phyloP scores from a whole-genome alignment of 2,888 invertebrate genomes.

The Caradrina kadenii region DNA sequence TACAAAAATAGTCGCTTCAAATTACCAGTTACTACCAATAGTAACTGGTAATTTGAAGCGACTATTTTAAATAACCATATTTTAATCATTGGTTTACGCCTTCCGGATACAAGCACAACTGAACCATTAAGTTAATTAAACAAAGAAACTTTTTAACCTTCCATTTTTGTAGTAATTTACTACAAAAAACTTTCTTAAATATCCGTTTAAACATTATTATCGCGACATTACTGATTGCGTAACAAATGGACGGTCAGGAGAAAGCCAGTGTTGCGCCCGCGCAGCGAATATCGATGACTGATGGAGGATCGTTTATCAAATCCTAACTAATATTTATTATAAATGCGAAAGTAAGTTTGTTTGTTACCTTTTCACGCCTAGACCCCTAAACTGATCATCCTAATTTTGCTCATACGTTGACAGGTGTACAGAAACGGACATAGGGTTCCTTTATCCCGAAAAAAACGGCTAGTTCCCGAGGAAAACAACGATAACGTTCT shows the following conservation, averaged over 20 bases:
- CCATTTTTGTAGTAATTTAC: constrained; percentile 17
- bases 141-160: constrained; percentile 7
- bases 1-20: not conserved
- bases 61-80: too few relatives aligned
- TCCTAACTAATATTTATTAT: not conserved
- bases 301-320: constrained; percentile 43
- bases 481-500: too few relatives aligned
- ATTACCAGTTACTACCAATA: not conserved
- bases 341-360: too few relatives aligned
- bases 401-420: too few relatives aligned
- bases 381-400: too few relatives aligned
- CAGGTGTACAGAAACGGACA: too few relatives aligned
- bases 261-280: constrained; percentile 56
- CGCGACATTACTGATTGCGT: constrained; percentile 48
- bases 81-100: not conserved
- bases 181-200: constrained; percentile 40
- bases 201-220: constrained; percentile 49
- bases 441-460: too few relatives aligned
- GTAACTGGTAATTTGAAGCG: too few relatives aligned
- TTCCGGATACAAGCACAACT: constrained; percentile 5
- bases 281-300: constrained; percentile 56
- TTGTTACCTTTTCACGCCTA: too few relatives aligned
- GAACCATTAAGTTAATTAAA: constrained; percentile 1
- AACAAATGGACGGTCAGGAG: constrained; percentile 53
- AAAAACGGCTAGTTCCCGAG: too few relatives aligned